Base-by-base conservation (phyloP, 1,140 invertebrate genomes). In the Patella vulgata region DNA sequence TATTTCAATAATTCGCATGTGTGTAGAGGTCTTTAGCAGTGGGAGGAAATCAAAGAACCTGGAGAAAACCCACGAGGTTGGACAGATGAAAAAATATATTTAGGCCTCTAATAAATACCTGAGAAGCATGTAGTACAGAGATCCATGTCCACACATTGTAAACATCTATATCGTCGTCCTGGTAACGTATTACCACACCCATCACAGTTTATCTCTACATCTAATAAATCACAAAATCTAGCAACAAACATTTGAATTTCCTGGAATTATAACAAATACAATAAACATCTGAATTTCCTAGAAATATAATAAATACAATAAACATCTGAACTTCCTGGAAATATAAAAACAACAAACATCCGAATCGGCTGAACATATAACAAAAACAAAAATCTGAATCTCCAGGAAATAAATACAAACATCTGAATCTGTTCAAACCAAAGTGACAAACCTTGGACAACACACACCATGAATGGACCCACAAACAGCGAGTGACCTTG, bases 171-270 rank as follows among this genome's bases (percentile, higher is more conserved):
- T 23, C 81, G 59, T 21, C 77, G 60, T 0, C 80, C 80, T 0
- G 81, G 81, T 0, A 84, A 59, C 1, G 79, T 82, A 0, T 75
- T 74, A 39, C 67, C 68, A 76, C 82, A 84, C 0, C 82, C 81
- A 64, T 83, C 81, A 79, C 82, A 84, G 40, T 54, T 70, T 21
- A 83, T 78, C 65, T 84, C 80, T 23, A 84, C 80, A 48, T 84
- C 82, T 46, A 84, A 44, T 12, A 84, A 59, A 50, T 82, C 80
- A 70, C 73, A 83, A 73, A 79, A 82, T 28, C 79, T 52, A 3
- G 79, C 81, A 17, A 82, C 71, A 71, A 84, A 84, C 79, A 82
- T 80, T 73, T 82, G 78, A 28, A 81, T 63, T 8, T 59, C 71
- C 80, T 82, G 70, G 12, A 77, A 48, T 31, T 50, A 30, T 51